These are phyloP conservation scores for Caenorhabditis afra DNA, from an alignment of 2,888 invertebrate species.

Conservation along the genomic window DNA sequence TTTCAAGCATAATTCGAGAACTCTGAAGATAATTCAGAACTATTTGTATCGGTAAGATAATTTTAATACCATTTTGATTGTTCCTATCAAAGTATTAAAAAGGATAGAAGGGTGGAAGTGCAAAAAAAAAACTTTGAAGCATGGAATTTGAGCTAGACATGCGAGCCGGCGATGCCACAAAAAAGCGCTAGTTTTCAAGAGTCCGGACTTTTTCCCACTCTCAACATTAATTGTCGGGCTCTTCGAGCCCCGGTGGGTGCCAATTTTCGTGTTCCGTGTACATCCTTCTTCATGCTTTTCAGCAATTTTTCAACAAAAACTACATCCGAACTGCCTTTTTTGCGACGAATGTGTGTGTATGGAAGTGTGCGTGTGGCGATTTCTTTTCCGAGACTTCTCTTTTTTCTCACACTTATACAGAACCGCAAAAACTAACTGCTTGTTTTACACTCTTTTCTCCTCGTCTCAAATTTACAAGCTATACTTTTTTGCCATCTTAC, in stretches of 20 bases:
- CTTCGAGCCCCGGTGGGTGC: conserved; percentile 8
- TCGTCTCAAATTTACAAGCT: not conserved
- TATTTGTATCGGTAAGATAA: no score
- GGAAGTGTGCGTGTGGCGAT: conserved; percentile 40
- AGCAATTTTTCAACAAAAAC: conserved; percentile 49
- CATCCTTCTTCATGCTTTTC: conserved; percentile 37
- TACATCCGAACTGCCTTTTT: conserved; percentile 10
- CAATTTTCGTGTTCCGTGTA: conserved; percentile 3
- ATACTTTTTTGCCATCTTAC: not conserved
- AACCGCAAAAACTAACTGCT: conserved; percentile 49
- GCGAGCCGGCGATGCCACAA: no score
- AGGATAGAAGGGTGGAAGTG: no score
- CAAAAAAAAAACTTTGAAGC: no score
- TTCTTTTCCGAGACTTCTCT: conserved; percentile 42
- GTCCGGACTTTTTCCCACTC: not conserved
- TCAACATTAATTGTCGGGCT: not conserved
- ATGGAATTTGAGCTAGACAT: not conserved
- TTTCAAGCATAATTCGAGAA: not conserved
- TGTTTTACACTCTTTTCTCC: conserved; percentile 18
- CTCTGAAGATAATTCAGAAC: no score
- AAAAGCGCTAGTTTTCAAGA: no score
- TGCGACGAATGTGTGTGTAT: conserved; percentile 27
- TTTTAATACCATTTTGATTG: no score
- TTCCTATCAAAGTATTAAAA: no score
- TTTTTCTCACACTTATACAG: conserved; percentile 56